A percentile compares a stretch with the other conserved stretches of the same genome.
Evolutionary conservation across 1,140 invertebrate genomes (phyloP).

Genomic region (Lepidostoma basale): DNA sequence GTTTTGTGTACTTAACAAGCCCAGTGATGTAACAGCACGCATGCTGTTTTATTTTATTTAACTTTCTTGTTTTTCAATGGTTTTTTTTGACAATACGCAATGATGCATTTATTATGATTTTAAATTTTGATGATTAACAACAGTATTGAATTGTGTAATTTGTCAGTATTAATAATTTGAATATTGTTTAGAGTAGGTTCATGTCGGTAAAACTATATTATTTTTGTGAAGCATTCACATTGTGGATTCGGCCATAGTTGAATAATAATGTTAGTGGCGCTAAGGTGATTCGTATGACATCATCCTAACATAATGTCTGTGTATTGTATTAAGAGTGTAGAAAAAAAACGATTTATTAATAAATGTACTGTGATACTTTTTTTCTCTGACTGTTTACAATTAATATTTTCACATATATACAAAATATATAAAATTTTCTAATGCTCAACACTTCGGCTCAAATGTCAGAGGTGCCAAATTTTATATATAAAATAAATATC

Average conservation of each 20-base stretch:
- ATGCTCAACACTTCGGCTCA: slow-evolving; percentile 36
- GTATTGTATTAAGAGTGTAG: slow-evolving; percentile 23
- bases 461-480: slow-evolving; percentile 31
- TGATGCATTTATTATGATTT: too few relatives aligned
- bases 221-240: not conserved
- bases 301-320: slow-evolving; percentile 33
- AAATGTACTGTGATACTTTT: slow-evolving; percentile 46
- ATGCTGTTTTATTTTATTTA: too few relatives aligned
- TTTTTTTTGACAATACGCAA: too few relatives aligned
- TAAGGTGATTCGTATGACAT: slow-evolving; percentile 44
- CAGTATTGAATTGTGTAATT: too few relatives aligned
- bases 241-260: too few relatives aligned
- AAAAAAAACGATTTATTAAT: slow-evolving; percentile 42
- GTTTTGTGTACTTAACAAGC: too few relatives aligned
- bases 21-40: too few relatives aligned
- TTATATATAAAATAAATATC: slow-evolving; percentile 31
- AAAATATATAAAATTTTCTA: slow-evolving; percentile 30
- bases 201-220: too few relatives aligned
- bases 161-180: too few relatives aligned
- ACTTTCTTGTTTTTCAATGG: too few relatives aligned
- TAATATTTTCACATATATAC: slow-evolving; percentile 36
- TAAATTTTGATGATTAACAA: too few relatives aligned
- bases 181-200: too few relatives aligned
- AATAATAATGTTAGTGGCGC: not conserved
- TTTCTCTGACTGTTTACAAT: slow-evolving; percentile 43